Evolutionary conservation across 2,113 vertebrate species (phyloP).

Genomic region (Tamias sibiricus): DNA sequence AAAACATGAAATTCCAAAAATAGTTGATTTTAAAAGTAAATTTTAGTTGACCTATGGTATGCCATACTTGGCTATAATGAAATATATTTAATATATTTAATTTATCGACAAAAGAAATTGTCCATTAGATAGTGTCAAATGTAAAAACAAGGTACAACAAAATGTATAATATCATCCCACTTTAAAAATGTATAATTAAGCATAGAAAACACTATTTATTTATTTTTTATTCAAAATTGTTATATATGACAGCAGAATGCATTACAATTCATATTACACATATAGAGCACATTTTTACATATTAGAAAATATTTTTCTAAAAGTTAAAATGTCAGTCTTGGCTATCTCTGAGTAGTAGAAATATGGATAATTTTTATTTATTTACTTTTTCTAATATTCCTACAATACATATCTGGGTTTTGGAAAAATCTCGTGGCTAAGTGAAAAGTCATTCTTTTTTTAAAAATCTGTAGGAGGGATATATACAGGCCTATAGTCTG

Average conservation of each 20-base stretch:
- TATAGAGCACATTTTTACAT: too few species aligned
- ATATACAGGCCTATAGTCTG: not conserved
- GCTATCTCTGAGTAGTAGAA: not conserved
- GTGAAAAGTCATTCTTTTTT: not conserved
- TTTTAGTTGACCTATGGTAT: not conserved
- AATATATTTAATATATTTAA: not conserved
- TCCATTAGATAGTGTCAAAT: not conserved
- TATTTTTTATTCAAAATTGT: too few species aligned
- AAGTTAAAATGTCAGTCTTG: not conserved
- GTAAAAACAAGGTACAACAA: not conserved
- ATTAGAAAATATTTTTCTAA: not conserved
- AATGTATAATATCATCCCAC: not conserved
- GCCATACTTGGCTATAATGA: not conserved
- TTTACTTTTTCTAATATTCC: not conserved
- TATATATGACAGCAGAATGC: too few species aligned
- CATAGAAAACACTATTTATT: not conserved
- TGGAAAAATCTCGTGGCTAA: not conserved
- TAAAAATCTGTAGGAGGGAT: not conserved
- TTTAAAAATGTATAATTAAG: not conserved
- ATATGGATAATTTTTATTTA: not conserved
- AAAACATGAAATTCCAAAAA: not conserved
- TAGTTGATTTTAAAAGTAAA: not conserved
- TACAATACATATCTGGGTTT: not conserved
- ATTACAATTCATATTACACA: too few species aligned
- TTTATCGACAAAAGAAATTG: not conserved